Evolutionary conservation across 1,140 invertebrate species (phyloP).

Genomic region (Dendrolimus kikuchii): DNA sequence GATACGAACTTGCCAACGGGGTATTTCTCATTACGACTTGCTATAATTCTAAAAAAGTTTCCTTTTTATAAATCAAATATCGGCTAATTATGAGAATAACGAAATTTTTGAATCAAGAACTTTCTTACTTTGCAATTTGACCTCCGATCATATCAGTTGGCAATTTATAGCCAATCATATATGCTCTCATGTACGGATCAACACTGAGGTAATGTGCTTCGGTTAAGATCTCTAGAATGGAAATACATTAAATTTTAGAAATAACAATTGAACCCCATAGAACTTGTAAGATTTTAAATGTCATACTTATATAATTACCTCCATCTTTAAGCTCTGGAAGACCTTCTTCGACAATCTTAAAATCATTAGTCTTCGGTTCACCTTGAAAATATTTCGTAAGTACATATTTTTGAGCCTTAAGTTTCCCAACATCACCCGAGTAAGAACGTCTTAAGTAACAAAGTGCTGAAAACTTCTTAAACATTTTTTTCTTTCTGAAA

Average conservation of each 20-base stretch:
- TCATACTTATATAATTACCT: slow-evolving; percentile 50
- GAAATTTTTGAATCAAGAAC: slow-evolving; percentile 3
- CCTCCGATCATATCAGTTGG: slow-evolving; percentile 76
- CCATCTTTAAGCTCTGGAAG: slow-evolving; percentile 76
- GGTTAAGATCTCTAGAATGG: slow-evolving; percentile 75
- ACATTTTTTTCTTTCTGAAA: background rate
- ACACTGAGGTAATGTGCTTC: slow-evolving; percentile 80
- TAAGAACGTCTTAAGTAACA: slow-evolving; percentile 33
- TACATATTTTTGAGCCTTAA: slow-evolving; percentile 74
- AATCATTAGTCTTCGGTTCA: slow-evolving; percentile 76
- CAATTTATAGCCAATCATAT: slow-evolving; percentile 62
- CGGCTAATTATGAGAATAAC: slow-evolving; percentile 1
- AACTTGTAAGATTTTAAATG: background rate
- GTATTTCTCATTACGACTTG: slow-evolving; percentile 75
- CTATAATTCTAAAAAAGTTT: slow-evolving; percentile 71
- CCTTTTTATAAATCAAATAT: background rate
- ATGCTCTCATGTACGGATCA: slow-evolving; percentile 81
- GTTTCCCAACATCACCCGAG: slow-evolving; percentile 53
- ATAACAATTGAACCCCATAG: background rate
- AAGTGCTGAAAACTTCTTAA: slow-evolving; percentile 4
- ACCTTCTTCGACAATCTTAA: slow-evolving; percentile 77
- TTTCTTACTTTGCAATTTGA: slow-evolving; percentile 75
- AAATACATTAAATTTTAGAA: slow-evolving; percentile 20
- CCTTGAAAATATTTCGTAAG: slow-evolving; percentile 76
- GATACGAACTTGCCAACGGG: slow-evolving; percentile 74